These are phyloP conservation scores for Chiloscyllium punctatum DNA, from an alignment of 2,797 vertebrate species.

Conservation along the genomic window DNA sequence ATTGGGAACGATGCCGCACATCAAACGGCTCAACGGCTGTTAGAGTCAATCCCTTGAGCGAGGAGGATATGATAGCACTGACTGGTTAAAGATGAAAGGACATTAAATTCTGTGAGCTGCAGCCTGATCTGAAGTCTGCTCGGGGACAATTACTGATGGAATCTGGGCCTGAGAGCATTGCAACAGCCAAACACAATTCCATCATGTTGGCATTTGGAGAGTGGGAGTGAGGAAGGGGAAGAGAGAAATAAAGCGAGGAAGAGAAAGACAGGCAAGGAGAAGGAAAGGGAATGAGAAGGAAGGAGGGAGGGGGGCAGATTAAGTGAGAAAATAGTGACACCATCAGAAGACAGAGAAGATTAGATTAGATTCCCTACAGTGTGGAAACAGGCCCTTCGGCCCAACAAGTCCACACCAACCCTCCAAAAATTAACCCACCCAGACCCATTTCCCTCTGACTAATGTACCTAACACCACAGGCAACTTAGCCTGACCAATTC, in stretches of 20 bases:
- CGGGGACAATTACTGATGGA: neutral
- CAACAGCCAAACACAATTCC: neutral
- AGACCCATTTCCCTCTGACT: too few species aligned
- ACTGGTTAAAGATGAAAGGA: conserved; percentile 2
- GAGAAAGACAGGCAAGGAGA: neutral
- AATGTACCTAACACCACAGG: too few species aligned
- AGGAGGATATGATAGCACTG: neutral
- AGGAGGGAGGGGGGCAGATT: neutral
- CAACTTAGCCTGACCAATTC: too few species aligned
- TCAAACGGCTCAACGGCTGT: neutral
- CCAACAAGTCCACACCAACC: too few species aligned
- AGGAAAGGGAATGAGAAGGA: neutral
- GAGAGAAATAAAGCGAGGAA: neutral
- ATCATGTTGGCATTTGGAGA: neutral
- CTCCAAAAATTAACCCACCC: too few species aligned
- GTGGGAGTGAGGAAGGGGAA: too few species aligned
- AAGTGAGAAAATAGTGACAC: too few species aligned
- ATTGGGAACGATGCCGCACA: neutral
- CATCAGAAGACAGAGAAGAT: too few species aligned
- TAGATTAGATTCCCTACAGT: too few species aligned
- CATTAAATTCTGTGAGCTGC: neutral
- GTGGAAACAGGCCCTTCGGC: too few species aligned
- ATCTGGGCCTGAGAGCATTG: neutral
- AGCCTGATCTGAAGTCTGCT: neutral
- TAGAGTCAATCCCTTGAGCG: neutral